phyloP scores from a whole-genome alignment of 2,888 invertebrate species.

The Cosmia trapezina region DNA sequence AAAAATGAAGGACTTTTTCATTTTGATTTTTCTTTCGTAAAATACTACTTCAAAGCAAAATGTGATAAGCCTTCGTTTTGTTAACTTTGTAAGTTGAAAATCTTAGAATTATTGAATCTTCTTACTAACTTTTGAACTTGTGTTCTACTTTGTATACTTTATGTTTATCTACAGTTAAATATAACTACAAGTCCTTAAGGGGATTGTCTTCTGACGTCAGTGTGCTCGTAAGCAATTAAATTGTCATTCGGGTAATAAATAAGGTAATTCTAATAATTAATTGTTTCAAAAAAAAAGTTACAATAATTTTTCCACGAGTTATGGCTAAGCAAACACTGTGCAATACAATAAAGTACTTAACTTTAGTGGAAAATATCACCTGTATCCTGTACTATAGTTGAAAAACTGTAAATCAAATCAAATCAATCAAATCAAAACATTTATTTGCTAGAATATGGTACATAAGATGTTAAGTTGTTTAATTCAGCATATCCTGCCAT shows the following conservation, averaged over 20 bases:
- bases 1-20: conserved; percentile 34
- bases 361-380: too few species aligned
- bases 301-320: too few species aligned
- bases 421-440: too few species aligned
- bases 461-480: too few species aligned
- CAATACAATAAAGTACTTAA: too few species aligned
- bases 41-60: conserved; percentile 40
- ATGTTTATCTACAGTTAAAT: neutral
- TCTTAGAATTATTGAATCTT: conserved; percentile 32
- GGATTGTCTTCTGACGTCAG: neutral
- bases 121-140: conserved; percentile 1
- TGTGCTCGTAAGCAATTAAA: neutral
- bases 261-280: too few species aligned
- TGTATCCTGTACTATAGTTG: neutral
- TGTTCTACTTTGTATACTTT: neutral
- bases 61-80: conserved; percentile 35
- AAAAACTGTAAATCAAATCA: too few species aligned
- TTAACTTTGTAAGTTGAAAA: conserved; percentile 44
- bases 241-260: neutral
- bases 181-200: neutral
- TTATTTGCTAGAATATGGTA: too few species aligned
- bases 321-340: too few species aligned
- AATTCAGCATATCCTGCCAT: too few species aligned
- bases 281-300: too few species aligned
- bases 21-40: conserved; percentile 19